phyloP scores from a whole-genome alignment of 64 coral and sea anemone genomes.

The Montipora foliosa region DNA sequence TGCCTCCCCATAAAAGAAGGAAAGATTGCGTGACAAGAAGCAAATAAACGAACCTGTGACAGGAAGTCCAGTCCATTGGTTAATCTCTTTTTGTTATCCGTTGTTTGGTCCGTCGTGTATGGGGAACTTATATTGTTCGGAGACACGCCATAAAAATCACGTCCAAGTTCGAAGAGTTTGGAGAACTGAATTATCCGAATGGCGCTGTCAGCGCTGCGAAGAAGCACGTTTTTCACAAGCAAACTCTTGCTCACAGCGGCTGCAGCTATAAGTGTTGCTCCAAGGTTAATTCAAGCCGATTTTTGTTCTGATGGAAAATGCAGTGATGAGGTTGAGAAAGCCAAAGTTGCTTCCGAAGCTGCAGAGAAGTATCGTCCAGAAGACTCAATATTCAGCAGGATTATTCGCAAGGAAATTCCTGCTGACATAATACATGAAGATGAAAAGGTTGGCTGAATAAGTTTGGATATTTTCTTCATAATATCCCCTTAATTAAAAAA shows the following conservation, averaged over 20 bases:
- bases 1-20: no score
- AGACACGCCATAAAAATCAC: no score
- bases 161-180: no score
- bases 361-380: slow-evolving; percentile 69
- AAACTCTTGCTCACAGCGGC: slow-evolving; percentile 81
- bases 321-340: slow-evolving; percentile 86
- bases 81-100: background rate
- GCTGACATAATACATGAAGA: slow-evolving; percentile 97
- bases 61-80: background rate
- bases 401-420: slow-evolving; percentile 96
- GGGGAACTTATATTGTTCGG: background rate
- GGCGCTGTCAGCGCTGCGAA: slow-evolving; percentile 8
- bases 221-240: slow-evolving; percentile 55
- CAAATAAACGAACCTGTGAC: no score
- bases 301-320: slow-evolving; percentile 64
- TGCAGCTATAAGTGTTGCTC: slow-evolving; percentile 84
- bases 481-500: background rate
- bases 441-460: slow-evolving; percentile 68
- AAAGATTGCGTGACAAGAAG: no score
- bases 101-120: background rate
- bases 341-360: slow-evolving; percentile 67
- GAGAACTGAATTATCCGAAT: background rate
- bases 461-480: background rate
- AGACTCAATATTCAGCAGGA: slow-evolving; percentile 94
- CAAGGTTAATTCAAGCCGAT: slow-evolving; percentile 51